A percentile compares a stretch with the other conserved stretches of the same genome.
Evolutionary conservation across 2,113 vertebrate genomes (phyloP).

Genomic region (Panthera tigris): DNA sequence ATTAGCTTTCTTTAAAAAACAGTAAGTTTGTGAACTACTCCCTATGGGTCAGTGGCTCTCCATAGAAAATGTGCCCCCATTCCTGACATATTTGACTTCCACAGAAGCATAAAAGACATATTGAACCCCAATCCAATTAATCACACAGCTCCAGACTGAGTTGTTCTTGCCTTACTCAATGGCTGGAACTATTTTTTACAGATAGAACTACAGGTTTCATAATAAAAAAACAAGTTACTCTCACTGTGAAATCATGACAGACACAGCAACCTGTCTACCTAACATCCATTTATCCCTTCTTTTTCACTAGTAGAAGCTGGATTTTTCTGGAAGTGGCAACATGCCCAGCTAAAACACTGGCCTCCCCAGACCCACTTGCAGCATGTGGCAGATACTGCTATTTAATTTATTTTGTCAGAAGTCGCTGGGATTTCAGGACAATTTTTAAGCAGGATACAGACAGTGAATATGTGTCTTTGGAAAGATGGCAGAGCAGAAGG

Average conservation of each 20-base stretch:
- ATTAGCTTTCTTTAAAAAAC: conserved; percentile 1
- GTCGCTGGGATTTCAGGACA: conserved; percentile 7
- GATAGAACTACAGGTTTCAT: not conserved
- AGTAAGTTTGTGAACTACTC: not conserved
- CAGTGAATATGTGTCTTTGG: not conserved
- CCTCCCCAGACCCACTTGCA: not conserved
- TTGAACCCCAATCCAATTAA: not conserved
- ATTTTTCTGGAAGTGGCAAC: not conserved
- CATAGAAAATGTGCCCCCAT: not conserved
- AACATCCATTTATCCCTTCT: not conserved
- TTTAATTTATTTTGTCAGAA: not conserved
- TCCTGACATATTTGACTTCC: not conserved
- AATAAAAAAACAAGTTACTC: conserved; percentile 10
- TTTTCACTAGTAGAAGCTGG: not conserved
- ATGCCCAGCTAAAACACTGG: not conserved
- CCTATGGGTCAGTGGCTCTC: not conserved
- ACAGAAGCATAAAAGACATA: not conserved
- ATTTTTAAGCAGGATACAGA: not conserved
- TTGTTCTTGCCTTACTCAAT: not conserved
- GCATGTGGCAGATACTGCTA: not conserved
- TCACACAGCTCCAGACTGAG: not conserved
- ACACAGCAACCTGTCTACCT: not conserved
- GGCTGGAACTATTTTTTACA: not conserved
- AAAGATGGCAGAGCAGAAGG: not conserved
- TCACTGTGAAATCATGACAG: not conserved